phyloP scores from a whole-genome alignment of 2,888 invertebrate species.

The Mystacides longicornis region DNA sequence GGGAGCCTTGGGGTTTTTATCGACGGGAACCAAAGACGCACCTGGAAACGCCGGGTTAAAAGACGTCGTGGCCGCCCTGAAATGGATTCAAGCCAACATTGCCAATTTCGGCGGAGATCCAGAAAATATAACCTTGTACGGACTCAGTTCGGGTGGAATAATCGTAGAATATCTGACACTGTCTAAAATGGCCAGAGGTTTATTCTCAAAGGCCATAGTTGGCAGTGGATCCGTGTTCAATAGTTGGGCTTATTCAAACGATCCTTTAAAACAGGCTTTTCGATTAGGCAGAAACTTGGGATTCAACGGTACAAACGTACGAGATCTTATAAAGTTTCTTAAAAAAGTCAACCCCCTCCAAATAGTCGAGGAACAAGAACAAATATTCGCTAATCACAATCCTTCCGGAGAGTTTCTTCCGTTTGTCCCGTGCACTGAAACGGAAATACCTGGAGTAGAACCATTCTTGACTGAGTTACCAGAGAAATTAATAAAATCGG shows the following conservation, averaged over 20 bases:
- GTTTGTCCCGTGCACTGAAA: conserved; percentile 41
- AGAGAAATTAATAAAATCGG: conserved; percentile 31
- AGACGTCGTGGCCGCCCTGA: conserved; percentile 39
- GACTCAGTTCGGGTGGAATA: conserved; percentile 41
- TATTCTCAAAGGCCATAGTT: conserved; percentile 41
- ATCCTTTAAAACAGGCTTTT: conserved; percentile 31
- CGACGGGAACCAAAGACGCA: conserved; percentile 34
- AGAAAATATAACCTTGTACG: conserved; percentile 37
- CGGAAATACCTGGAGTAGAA: conserved; percentile 34
- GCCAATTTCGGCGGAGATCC: conserved; percentile 40
- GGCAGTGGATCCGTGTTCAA: conserved; percentile 35
- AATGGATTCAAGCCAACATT: conserved; percentile 40
- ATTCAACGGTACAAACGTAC: conserved; percentile 34
- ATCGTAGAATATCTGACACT: conserved; percentile 37
- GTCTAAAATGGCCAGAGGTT: conserved; percentile 34
- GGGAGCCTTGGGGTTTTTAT: conserved; percentile 43
- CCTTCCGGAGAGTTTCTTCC: conserved; percentile 25
- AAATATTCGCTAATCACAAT: conserved; percentile 34
- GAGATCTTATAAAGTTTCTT: conserved; percentile 34
- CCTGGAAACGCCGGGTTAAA: conserved; percentile 44
- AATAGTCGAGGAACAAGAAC: conserved; percentile 33
- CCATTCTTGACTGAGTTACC: conserved; percentile 38
- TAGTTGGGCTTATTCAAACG: conserved; percentile 33
- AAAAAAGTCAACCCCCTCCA: conserved; percentile 33
- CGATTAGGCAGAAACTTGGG: conserved; percentile 43